Conservation (phyloP, 2,113 vertebrate species). For the Physeter macrocephalus region DNA sequence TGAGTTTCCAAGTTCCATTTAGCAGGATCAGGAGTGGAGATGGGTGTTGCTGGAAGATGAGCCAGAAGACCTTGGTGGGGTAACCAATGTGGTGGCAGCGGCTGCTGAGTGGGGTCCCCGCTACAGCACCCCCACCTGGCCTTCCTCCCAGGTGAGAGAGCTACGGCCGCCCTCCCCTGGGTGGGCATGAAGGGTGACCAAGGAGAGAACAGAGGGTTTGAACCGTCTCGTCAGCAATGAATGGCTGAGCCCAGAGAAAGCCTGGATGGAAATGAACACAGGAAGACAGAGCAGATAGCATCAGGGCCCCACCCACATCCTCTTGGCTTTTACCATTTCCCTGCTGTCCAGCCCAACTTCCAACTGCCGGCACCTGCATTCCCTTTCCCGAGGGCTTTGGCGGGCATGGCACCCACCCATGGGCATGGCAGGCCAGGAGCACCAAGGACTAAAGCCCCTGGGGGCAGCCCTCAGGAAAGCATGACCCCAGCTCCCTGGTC, state of each 20-base stretch:
- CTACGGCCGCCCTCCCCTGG: not conserved
- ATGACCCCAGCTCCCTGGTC: rapidly evolving
- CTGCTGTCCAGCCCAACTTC: not conserved
- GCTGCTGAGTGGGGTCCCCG: not conserved
- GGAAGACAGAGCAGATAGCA: not conserved
- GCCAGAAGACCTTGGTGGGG: not conserved
- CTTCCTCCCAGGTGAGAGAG: not conserved
- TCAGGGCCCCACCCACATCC: not conserved
- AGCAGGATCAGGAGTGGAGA: not conserved
- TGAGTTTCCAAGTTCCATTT: not conserved
- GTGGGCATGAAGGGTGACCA: not conserved
- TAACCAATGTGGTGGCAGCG: rapidly evolving
- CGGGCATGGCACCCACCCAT: not conserved
- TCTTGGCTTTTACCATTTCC: not conserved
- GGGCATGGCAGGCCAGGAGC: rapidly evolving
- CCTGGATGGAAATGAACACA: not conserved
- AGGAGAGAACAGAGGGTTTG: not conserved
- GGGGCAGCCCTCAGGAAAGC: not conserved
- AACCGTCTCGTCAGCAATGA: not conserved
- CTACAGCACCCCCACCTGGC: not conserved
- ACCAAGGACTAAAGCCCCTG: not conserved
- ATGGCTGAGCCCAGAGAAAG: not conserved
- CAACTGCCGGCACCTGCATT: not conserved
- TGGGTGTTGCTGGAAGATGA: rapidly evolving
- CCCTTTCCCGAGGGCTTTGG: not conserved